Conservation (phyloP, 2,888 invertebrate species). For the Scaptomyza cyrtandrae region DNA sequence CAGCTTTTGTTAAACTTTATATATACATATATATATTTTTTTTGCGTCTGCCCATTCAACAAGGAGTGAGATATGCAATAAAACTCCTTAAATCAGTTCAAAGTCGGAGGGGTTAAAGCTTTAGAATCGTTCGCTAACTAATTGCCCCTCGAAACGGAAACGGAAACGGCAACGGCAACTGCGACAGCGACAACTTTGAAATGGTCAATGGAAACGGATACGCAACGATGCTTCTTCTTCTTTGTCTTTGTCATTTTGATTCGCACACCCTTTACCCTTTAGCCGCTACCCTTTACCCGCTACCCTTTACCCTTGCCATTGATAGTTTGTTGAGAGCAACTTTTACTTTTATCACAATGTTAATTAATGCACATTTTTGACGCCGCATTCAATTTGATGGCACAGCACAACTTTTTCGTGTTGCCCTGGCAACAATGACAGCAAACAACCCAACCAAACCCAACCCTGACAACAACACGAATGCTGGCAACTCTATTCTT, state of each 20-base stretch:
- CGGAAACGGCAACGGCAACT: slow-evolving; percentile 12
- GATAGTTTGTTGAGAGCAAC: slow-evolving; percentile 45
- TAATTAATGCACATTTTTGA: slow-evolving; percentile 66
- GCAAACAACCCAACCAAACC: neutral
- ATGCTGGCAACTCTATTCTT: neutral
- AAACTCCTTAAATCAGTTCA: slow-evolving; percentile 2
- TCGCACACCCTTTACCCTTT: neutral
- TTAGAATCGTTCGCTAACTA: slow-evolving; percentile 38
- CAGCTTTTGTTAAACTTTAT: slow-evolving; percentile 17
- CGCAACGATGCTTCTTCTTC: neutral
- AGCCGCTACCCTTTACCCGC: too few relatives aligned
- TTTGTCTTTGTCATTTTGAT: neutral
- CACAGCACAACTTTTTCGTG: slow-evolving; percentile 29
- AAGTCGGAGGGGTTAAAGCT: slow-evolving; percentile 10
- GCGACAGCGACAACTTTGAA: slow-evolving; percentile 15
- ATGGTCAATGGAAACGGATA: slow-evolving; percentile 10
- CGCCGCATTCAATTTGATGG: slow-evolving; percentile 33
- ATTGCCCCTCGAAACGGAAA: slow-evolving; percentile 45
- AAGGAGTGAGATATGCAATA: slow-evolving; percentile 1
- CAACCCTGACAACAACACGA: neutral
- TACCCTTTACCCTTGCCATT: slow-evolving; percentile 17
- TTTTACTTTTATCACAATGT: slow-evolving; percentile 60
- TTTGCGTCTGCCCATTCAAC: slow-evolving; percentile 2
- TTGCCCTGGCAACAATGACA: slow-evolving; percentile 35
- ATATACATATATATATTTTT: too few relatives aligned